phyloP scores from a whole-genome alignment of 2,797 vertebrate genomes.

The Sebastes cheni region DNA sequence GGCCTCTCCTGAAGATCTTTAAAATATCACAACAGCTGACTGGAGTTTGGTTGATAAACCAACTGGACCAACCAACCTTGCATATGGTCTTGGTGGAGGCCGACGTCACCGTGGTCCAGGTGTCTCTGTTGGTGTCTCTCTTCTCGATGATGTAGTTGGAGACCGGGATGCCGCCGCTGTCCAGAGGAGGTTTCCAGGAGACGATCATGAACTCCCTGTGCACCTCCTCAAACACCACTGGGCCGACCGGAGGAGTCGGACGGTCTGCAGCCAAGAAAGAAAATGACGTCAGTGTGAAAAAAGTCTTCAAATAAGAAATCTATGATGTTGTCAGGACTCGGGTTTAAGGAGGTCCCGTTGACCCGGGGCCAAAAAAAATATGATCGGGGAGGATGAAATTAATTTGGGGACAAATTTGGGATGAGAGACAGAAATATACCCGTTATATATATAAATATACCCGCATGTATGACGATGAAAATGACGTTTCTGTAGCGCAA shows the following conservation, averaged over 20 bases:
- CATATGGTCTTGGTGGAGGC: conserved; percentile 91
- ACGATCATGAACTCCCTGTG: conserved; percentile 95
- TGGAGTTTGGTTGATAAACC: no score
- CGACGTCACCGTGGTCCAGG: conserved; percentile 95
- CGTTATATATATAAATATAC: no score
- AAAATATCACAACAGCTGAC: background rate
- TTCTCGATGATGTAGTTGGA: conserved; percentile 98
- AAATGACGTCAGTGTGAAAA: background rate
- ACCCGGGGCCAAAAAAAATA: no score
- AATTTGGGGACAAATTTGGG: no score
- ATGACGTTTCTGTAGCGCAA: no score
- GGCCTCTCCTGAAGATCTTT: background rate
- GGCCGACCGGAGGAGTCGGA: conserved; percentile 93
- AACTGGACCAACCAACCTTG: conserved; percentile 86
- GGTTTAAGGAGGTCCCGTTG: no score
- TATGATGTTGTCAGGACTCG: background rate
- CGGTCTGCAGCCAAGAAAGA: conserved; percentile 83
- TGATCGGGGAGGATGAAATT: no score
- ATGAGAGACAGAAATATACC: no score
- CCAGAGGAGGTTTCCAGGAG: conserved; percentile 97
- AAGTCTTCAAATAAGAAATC: background rate
- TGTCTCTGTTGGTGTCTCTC: conserved; percentile 91
- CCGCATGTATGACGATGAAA: no score
- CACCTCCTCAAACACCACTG: conserved; percentile 95
- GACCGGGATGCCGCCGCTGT: conserved; percentile 91